These are phyloP conservation scores for Spinibarbus caldwelli DNA, from an alignment of 2,797 vertebrate species.

Conservation along the genomic window DNA sequence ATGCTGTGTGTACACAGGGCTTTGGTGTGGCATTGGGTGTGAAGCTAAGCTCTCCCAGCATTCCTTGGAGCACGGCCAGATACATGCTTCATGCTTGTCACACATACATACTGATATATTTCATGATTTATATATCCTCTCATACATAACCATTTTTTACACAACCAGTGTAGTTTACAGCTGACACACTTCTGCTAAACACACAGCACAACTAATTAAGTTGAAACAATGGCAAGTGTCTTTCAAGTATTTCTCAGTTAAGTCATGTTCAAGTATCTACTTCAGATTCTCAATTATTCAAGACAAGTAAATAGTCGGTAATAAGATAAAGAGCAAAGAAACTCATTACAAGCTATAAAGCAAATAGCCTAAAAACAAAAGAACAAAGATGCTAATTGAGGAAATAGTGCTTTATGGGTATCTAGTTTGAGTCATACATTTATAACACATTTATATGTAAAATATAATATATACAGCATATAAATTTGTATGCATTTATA, in stretches of 20 bases:
- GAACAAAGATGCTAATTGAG: not conserved
- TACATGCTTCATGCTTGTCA: conserved; percentile 76
- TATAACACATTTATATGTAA: not conserved
- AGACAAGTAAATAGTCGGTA: not conserved
- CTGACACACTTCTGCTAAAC: not conserved
- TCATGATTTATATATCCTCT: not conserved
- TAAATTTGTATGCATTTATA: too few relatives aligned
- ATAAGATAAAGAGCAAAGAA: not conserved
- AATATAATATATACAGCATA: too few relatives aligned
- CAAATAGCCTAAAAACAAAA: not conserved
- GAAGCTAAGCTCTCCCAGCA: conserved; percentile 68
- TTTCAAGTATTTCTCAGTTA: conserved; percentile 12
- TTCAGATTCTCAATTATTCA: not conserved
- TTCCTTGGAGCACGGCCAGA: conserved; percentile 77
- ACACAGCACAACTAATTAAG: not conserved
- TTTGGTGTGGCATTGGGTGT: conserved; percentile 54
- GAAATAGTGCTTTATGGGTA: not conserved
- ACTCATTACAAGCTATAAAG: conserved; percentile 3
- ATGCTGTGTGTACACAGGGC: not conserved
- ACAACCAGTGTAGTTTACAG: not conserved
- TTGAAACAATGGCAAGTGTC: not conserved
- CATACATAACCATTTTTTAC: not conserved
- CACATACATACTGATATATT: conserved; percentile 10
- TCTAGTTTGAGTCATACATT: not conserved
- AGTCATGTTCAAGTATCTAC: not conserved